Conservation (phyloP, 2,888 invertebrate genomes). For the Pandemis corylana region DNA sequence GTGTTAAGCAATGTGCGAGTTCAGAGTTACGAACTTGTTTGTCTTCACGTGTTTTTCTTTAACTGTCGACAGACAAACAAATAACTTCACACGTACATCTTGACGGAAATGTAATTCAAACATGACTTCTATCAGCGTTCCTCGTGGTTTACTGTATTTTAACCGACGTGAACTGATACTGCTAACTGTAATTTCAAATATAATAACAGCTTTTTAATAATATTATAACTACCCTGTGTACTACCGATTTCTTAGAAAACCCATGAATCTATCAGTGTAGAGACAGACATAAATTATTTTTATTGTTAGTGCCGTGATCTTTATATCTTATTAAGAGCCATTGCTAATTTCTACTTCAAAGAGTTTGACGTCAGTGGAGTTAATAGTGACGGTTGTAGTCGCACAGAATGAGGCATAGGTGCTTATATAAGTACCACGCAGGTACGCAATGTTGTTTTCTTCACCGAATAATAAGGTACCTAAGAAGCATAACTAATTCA, state of each 20-base stretch:
- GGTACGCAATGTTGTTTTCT: neutral
- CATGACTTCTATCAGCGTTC: neutral
- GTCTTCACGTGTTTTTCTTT: conserved; percentile 4
- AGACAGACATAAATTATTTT: conserved; percentile 38
- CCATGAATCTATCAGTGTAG: conserved; percentile 18
- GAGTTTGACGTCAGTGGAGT: conserved; percentile 51
- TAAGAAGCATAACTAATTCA: neutral
- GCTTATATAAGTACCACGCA: conserved; percentile 15
- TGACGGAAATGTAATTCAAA: neutral
- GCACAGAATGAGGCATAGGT: conserved; percentile 9
- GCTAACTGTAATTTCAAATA: neutral
- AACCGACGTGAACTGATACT: neutral
- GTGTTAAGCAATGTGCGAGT: conserved; percentile 30
- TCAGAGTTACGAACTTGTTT: conserved; percentile 12
- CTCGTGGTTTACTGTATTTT: neutral
- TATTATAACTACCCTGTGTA: conserved; percentile 26
- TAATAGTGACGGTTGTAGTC: conserved; percentile 17
- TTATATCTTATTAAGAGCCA: conserved; percentile 51
- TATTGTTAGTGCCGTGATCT: conserved; percentile 43
- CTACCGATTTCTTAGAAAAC: conserved; percentile 15
- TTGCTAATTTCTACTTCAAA: conserved; percentile 53
- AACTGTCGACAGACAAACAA: neutral
- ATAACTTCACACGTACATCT: conserved; percentile 4
- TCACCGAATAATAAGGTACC: conserved; percentile 3
- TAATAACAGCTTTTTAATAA: conserved; percentile 19